Conservation (phyloP, 2,888 invertebrate species). For the Hedychridium roseum region DNA sequence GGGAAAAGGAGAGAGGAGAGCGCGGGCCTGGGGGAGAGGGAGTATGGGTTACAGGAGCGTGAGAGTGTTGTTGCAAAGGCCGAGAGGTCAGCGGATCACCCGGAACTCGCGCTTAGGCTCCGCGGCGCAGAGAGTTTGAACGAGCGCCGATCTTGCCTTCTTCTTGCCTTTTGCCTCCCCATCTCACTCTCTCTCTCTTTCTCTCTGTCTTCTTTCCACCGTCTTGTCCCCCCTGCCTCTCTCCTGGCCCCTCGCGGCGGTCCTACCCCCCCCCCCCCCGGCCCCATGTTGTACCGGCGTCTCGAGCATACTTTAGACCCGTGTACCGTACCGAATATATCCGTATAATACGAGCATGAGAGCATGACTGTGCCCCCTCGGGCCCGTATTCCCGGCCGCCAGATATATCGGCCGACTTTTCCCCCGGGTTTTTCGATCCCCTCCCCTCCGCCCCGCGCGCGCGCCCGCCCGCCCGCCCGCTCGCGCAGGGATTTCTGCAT, state of each 20-base stretch:
- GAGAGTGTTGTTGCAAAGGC: constrained; percentile 64
- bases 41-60: constrained; percentile 65
- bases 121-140: constrained; percentile 54
- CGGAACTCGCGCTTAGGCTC: constrained; percentile 63
- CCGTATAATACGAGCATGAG: too few relatives aligned
- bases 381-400: too few relatives aligned
- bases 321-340: too few relatives aligned
- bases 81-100: constrained; percentile 65
- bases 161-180: constrained; percentile 20
- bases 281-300: constrained; percentile 19
- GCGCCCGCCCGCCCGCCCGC: too few relatives aligned
- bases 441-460: too few relatives aligned
- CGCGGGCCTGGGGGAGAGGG: constrained; percentile 54
- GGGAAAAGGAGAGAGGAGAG: constrained; percentile 22
- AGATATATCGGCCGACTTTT: too few relatives aligned
- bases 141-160: constrained; percentile 52
- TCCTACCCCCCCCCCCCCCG: constrained; percentile 7
- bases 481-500: too few relatives aligned
- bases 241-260: neutral
- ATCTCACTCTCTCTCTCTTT: neutral
- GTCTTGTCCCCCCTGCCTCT: constrained; percentile 12
- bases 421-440: too few relatives aligned
- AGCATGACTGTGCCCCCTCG: too few relatives aligned
- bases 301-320: too few relatives aligned
- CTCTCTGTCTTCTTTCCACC: constrained; percentile 7